Percentiles rank a stretch among this genome's conserved stretches.
Evolutionary conservation across 2,888 invertebrate genomes (phyloP).

Genomic region (Melanostoma scalare): DNA sequence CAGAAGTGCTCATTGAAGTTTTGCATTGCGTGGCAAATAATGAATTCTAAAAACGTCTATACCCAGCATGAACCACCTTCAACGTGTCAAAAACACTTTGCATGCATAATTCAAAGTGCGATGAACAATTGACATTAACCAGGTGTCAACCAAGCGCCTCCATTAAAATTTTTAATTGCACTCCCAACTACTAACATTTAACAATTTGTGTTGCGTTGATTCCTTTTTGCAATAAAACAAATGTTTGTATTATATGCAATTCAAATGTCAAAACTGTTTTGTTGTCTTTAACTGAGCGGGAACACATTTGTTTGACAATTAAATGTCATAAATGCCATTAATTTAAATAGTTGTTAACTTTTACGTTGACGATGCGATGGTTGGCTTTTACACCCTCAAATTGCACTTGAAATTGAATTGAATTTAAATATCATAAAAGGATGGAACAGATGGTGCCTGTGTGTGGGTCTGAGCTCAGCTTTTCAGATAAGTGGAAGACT

Average conservation of each 20-base stretch:
- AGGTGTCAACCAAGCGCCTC: constrained; percentile 64
- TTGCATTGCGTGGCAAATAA: constrained; percentile 35
- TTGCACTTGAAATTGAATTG: neutral
- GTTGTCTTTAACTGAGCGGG: constrained; percentile 7
- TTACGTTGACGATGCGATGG: neutral
- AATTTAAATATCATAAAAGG: too few species aligned
- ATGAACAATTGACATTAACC: constrained; percentile 60
- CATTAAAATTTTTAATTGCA: constrained; percentile 56
- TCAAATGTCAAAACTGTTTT: constrained; percentile 48
- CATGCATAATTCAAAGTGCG: constrained; percentile 51
- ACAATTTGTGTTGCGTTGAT: constrained; percentile 37
- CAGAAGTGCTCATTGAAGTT: constrained; percentile 54
- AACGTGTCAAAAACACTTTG: constrained; percentile 60
- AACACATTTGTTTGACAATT: constrained; percentile 27
- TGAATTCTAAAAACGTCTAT: constrained; percentile 53
- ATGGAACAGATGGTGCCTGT: too few species aligned
- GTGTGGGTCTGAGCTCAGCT: too few species aligned
- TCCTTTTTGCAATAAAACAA: constrained; percentile 30
- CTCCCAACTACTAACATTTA: constrained; percentile 40
- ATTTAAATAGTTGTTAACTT: constrained; percentile 13
- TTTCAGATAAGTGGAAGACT: too few species aligned
- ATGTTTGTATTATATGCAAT: constrained; percentile 38
- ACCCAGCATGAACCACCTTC: constrained; percentile 53
- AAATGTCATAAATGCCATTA: constrained; percentile 41
- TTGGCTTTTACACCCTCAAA: neutral